phyloP scores from a whole-genome alignment of 1,140 invertebrate genomes.

The Leptinotarsa defecta region DNA sequence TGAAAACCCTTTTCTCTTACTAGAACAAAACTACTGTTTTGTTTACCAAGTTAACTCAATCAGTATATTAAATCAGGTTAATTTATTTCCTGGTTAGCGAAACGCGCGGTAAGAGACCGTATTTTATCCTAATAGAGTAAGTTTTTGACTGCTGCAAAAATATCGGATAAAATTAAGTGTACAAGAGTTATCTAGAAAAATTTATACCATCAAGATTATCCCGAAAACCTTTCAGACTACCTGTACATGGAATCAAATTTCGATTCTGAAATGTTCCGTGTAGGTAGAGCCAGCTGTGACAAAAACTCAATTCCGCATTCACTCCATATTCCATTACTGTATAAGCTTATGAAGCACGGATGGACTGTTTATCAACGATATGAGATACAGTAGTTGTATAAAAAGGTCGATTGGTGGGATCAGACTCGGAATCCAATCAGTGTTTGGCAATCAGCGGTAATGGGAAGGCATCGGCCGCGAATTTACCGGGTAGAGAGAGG shows the following conservation, averaged over 20 bases:
- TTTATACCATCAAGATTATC: too few relatives aligned
- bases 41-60: too few relatives aligned
- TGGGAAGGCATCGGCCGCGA: constrained; percentile 42
- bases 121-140: too few relatives aligned
- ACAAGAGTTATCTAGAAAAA: too few relatives aligned
- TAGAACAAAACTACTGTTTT: too few relatives aligned
- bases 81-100: too few relatives aligned
- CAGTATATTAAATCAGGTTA: too few relatives aligned
- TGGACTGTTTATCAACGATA: constrained; percentile 39
- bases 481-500: constrained; percentile 31
- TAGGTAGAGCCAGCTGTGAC: not conserved
- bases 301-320: constrained; percentile 8
- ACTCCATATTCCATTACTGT: constrained; percentile 24
- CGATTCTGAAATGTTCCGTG: not conserved
- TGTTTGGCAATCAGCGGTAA: constrained; percentile 50
- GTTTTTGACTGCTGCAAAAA: too few relatives aligned
- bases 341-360: constrained; percentile 10
- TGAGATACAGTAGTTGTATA: constrained; percentile 40
- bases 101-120: too few relatives aligned
- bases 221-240: too few relatives aligned
- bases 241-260: not conserved
- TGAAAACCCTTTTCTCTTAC: too few relatives aligned
- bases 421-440: constrained; percentile 51
- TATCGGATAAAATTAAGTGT: too few relatives aligned
- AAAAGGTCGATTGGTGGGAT: constrained; percentile 45